Evolutionary conservation across 1,140 invertebrate genomes (phyloP).

Genomic region (Leptoteleia sp.): DNA sequence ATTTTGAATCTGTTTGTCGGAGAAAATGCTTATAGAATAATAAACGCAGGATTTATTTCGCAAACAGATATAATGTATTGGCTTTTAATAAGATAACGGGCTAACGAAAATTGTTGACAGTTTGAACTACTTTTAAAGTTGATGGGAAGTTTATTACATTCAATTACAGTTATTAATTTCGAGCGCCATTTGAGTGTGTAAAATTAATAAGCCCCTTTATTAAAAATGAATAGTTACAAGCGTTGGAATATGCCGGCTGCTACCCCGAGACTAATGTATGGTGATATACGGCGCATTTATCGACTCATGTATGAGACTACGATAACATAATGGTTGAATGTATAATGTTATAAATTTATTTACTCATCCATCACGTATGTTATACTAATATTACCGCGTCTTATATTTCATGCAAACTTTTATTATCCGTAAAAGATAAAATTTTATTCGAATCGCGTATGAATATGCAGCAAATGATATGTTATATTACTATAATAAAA

Average conservation of each 20-base stretch:
- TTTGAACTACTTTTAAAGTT: constrained; percentile 29
- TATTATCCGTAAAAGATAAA: background rate
- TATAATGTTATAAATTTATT: constrained; percentile 45
- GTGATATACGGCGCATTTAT: constrained; percentile 47
- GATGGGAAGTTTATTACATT: constrained; percentile 27
- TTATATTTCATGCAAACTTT: constrained; percentile 16
- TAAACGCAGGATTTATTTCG: background rate
- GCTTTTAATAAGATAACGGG: constrained; percentile 19
- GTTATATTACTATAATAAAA: too few species aligned
- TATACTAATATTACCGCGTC: constrained; percentile 21
- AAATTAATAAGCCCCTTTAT: constrained; percentile 43
- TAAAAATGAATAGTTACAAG: constrained; percentile 26
- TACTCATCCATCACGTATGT: constrained; percentile 46
- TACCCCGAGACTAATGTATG: constrained; percentile 44
- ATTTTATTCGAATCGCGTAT: background rate
- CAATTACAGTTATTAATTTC: constrained; percentile 41
- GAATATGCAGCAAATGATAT: background rate
- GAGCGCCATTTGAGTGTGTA: constrained; percentile 9
- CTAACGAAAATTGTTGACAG: constrained; percentile 9
- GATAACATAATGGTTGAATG: constrained; percentile 43
- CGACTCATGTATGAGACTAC: constrained; percentile 41
- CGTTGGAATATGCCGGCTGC: constrained; percentile 21
- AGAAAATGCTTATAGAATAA: constrained; percentile 11
- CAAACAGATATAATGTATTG: background rate
- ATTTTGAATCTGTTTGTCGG: background rate